Evolutionary conservation across 1,140 invertebrate species (phyloP).

Genomic region (Meloidogyne chitwoodi): DNA sequence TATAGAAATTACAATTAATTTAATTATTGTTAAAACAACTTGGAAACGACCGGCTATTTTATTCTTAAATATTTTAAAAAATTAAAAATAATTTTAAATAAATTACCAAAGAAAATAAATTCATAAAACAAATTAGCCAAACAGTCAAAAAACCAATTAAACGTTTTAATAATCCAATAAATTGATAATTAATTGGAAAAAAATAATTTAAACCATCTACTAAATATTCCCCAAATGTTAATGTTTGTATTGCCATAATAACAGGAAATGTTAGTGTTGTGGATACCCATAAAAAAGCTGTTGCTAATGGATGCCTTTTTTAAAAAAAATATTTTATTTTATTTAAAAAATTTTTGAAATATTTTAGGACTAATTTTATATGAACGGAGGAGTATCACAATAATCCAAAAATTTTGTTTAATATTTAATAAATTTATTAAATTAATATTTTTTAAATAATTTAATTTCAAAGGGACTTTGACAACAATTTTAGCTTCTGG

Average conservation of each 20-base stretch:
- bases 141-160: conserved; percentile 43
- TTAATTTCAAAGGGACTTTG: too few species aligned
- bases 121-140: conserved; percentile 39
- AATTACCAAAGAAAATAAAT: conserved; percentile 22
- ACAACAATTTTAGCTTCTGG: too few species aligned
- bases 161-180: conserved; percentile 18
- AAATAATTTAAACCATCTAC: conserved; percentile 30
- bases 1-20: conserved; percentile 40
- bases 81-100: not conserved
- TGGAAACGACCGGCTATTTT: conserved; percentile 43
- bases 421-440: too few species aligned
- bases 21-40: conserved; percentile 47
- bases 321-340: conserved; percentile 3
- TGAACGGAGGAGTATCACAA: not conserved
- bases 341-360: not conserved
- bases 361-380: conserved; percentile 9
- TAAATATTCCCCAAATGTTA: conserved; percentile 53
- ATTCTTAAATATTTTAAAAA: not conserved
- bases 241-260: conserved; percentile 51
- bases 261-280: conserved; percentile 46
- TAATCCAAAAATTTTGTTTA: too few species aligned
- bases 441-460: too few species aligned
- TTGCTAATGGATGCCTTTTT: conserved; percentile 53
- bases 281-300: conserved; percentile 51
- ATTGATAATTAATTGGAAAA: not conserved